Conservation (phyloP, 2,888 invertebrate species). For the Andrena praecox region DNA sequence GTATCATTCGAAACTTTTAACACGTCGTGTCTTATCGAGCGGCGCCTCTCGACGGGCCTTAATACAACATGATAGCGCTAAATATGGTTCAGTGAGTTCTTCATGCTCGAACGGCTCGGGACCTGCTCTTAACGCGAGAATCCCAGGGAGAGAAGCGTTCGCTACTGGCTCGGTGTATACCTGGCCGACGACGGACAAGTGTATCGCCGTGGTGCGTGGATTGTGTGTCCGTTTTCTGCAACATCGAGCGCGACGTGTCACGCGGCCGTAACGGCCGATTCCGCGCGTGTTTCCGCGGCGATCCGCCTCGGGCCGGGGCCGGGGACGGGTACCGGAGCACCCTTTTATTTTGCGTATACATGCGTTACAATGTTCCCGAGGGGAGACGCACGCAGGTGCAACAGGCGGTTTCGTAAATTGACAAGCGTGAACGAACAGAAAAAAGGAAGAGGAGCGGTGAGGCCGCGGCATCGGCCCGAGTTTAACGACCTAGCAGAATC, state of each 20-base stretch:
- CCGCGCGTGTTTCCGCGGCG: conserved; percentile 49
- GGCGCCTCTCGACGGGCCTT: conserved; percentile 42
- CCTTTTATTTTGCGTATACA: conserved; percentile 47
- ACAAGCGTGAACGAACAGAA: conserved; percentile 37
- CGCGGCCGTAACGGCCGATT: conserved; percentile 45
- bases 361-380: conserved; percentile 40
- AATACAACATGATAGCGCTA: conserved; percentile 68
- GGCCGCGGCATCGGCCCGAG: neutral
- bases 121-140: conserved; percentile 65
- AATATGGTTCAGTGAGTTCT: conserved; percentile 67
- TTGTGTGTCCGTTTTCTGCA: conserved; percentile 51
- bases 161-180: conserved; percentile 54
- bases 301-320: conserved; percentile 7
- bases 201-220: conserved; percentile 43
- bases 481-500: conserved; percentile 28
- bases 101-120: conserved; percentile 60
- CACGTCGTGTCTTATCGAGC: conserved; percentile 66
- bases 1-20: conserved; percentile 69
- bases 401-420: conserved; percentile 38
- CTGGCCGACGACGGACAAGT: conserved; percentile 33
- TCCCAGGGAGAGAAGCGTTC: conserved; percentile 49
- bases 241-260: conserved; percentile 50
- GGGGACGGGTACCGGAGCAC: conserved; percentile 17
- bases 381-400: conserved; percentile 20
- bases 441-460: neutral